phyloP scores from a whole-genome alignment of 2,797 vertebrate species.

The Podarcis lilfordi region DNA sequence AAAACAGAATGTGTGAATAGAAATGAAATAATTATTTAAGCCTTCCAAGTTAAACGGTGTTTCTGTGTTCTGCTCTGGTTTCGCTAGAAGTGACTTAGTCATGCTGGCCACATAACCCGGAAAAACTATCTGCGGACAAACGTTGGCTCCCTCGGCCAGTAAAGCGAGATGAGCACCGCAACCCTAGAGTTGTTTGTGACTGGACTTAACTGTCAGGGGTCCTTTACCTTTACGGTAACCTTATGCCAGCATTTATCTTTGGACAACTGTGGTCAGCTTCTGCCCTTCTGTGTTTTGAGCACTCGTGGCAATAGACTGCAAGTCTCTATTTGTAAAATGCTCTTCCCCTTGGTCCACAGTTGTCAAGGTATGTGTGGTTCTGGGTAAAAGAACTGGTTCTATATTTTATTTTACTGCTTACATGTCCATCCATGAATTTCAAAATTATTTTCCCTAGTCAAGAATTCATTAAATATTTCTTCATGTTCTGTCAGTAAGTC shows the following conservation, averaged over 20 bases:
- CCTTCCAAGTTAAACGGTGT: constrained; percentile 24
- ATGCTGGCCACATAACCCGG: no score
- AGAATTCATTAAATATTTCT: neutral
- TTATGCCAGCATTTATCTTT: constrained; percentile 63
- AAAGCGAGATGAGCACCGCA: no score
- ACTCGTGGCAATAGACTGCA: constrained; percentile 29
- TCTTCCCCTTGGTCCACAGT: neutral
- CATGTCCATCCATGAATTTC: neutral
- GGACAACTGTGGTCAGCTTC: neutral
- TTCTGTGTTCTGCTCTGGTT: no score
- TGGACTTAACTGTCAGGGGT: no score
- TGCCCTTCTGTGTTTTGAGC: constrained; percentile 40
- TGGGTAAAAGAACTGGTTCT: no score
- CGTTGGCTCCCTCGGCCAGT: no score
- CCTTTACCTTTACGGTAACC: constrained; percentile 53
- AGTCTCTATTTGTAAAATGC: neutral
- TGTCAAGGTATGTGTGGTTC: no score
- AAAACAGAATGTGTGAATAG: constrained; percentile 12
- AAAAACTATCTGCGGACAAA: no score
- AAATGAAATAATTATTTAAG: constrained; percentile 34
- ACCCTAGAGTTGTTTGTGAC: no score
- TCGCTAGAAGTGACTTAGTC: no score
- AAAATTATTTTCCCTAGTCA: neutral
- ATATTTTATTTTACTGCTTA: neutral
- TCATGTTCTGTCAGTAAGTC: neutral